Conservation (phyloP, 2,888 invertebrate species). For the Cosmia trapezina region DNA sequence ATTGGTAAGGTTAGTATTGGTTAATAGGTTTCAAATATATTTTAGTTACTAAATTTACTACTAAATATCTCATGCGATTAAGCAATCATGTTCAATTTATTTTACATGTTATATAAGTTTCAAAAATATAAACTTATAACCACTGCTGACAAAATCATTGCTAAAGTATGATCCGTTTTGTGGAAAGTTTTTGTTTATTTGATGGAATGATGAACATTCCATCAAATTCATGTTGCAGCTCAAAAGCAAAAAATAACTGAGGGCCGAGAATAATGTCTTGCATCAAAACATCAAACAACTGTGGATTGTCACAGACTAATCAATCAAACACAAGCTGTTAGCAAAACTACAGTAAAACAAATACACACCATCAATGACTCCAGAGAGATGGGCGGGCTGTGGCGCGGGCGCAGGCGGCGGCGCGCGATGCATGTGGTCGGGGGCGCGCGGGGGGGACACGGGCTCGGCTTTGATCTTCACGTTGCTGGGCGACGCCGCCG, state of each 20-base stretch:
- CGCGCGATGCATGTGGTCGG: conserved; percentile 91
- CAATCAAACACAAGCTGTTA: conserved; percentile 24
- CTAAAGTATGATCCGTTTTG: not conserved
- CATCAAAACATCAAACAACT: not conserved
- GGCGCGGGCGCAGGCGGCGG: conserved; percentile 85
- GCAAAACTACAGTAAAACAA: conserved; percentile 3
- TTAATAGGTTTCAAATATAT: conserved; percentile 45
- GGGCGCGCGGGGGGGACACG: conserved; percentile 97
- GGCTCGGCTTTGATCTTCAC: conserved; percentile 98
- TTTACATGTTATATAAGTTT: not conserved
- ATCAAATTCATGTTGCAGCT: too few relatives aligned
- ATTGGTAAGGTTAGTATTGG: conserved; percentile 62
- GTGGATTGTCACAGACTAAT: not conserved
- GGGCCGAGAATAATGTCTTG: conserved; percentile 1
- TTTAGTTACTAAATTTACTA: conserved; percentile 41
- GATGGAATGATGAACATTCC: too few relatives aligned
- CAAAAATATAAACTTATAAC: too few relatives aligned
- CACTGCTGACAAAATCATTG: not conserved
- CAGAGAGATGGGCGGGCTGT: conserved; percentile 86
- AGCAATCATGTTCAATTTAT: conserved; percentile 11
- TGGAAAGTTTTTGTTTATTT: not conserved
- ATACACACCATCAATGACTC: conserved; percentile 85
- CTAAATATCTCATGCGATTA: conserved; percentile 27
- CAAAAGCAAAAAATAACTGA: not conserved
- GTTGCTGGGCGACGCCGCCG: conserved; percentile 94